A percentile compares a stretch with the other conserved stretches of the same genome.
Conservation (phyloP, 2,797 vertebrate genomes). For the Mareca penelope region DNA sequence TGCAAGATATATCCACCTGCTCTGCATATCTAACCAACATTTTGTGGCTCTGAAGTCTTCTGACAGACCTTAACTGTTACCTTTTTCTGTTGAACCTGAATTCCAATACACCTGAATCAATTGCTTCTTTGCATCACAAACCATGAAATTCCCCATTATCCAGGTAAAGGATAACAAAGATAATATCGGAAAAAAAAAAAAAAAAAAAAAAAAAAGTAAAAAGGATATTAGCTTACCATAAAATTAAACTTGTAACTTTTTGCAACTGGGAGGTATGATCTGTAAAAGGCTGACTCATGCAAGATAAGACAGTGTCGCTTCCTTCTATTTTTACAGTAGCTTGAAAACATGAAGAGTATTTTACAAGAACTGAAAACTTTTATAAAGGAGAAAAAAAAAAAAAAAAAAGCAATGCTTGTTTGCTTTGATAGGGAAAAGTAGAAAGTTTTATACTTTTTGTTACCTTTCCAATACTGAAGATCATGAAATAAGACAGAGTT, state of each 20-base stretch:
- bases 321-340: background rate
- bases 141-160: background rate
- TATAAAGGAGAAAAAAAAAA: background rate
- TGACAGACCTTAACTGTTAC: background rate
- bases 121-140: background rate
- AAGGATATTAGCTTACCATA: background rate
- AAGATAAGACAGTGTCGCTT: background rate
- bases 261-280: background rate
- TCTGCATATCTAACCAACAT: background rate
- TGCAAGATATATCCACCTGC: background rate
- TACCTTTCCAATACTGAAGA: background rate
- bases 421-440: background rate
- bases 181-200: background rate
- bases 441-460: background rate
- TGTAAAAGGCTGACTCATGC: background rate
- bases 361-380: background rate
- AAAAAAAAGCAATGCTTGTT: background rate
- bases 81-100: background rate
- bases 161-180: background rate
- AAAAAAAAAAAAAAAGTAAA: background rate
- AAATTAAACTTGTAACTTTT: background rate
- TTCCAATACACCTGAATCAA: background rate
- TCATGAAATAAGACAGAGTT: background rate
- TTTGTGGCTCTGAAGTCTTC: background rate
- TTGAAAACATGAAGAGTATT: background rate